These are phyloP conservation scores for Apodemus agrarius DNA, from an alignment of 2,797 vertebrate genomes.

Conservation along the genomic window DNA sequence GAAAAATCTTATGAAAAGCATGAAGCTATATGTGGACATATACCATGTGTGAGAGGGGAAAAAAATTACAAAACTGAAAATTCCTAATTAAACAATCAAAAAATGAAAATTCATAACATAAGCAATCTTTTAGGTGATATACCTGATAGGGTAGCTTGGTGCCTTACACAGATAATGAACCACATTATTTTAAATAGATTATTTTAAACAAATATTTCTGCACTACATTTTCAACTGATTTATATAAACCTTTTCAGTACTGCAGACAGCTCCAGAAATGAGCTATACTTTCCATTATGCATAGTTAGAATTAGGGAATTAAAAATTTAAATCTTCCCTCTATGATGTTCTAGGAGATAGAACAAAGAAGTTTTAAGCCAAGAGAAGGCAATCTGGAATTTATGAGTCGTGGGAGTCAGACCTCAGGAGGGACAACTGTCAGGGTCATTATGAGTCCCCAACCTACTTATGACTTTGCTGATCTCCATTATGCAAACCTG, in stretches of 20 bases:
- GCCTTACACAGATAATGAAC: conserved; percentile 55
- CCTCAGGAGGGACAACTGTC: conserved; percentile 41
- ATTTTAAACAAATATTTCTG: conserved; percentile 63
- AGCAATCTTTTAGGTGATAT: conserved; percentile 51
- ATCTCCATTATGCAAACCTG: conserved; percentile 50
- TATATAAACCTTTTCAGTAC: conserved; percentile 60
- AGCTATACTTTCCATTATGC: conserved; percentile 25
- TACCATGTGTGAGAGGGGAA: not conserved
- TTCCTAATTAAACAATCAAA: not conserved
- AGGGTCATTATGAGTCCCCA: conserved; percentile 50
- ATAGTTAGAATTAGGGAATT: conserved; percentile 69
- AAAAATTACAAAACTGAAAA: conserved; percentile 36
- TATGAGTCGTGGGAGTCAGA: conserved; percentile 51
- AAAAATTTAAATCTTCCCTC: conserved; percentile 76
- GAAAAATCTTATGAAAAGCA: conserved; percentile 38
- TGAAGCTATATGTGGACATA: not conserved
- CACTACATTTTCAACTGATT: conserved; percentile 48
- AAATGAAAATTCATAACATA: conserved; percentile 13
- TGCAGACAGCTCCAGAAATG: conserved; percentile 61
- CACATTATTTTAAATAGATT: conserved; percentile 52
- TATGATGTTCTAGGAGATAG: conserved; percentile 62
- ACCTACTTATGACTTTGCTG: conserved; percentile 57
- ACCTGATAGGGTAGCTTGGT: not conserved
- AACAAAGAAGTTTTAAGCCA: conserved; percentile 65
- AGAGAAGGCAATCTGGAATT: conserved; percentile 23